A percentile compares a stretch with the other conserved stretches of the same genome.
These are phyloP conservation scores for Sturnus vulgaris DNA, from an alignment of 2,113 vertebrate genomes.

Conservation along the genomic window DNA sequence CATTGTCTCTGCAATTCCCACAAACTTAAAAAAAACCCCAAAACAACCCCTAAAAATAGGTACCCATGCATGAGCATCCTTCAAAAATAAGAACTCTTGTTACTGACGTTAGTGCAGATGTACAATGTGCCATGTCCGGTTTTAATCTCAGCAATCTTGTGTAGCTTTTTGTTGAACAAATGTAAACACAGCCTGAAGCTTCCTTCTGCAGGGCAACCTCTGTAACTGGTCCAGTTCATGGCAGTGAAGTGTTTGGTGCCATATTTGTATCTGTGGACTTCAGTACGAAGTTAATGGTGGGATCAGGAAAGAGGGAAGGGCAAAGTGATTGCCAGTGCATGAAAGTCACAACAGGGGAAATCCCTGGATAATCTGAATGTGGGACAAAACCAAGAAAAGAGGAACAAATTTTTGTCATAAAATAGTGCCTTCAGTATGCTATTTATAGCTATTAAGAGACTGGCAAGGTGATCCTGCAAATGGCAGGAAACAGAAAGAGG, in stretches of 20 bases:
- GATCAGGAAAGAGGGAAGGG: neutral
- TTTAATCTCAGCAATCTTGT: neutral
- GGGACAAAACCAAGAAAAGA: constrained; percentile 1
- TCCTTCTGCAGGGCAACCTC: neutral
- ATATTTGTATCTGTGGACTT: neutral
- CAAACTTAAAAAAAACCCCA: neutral
- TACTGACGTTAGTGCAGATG: neutral
- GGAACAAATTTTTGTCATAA: neutral
- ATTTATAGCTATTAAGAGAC: neutral
- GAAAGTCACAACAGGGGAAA: neutral
- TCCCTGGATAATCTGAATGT: neutral
- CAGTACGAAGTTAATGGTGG: neutral
- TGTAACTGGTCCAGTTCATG: neutral
- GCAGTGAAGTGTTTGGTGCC: neutral
- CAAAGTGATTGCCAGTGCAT: neutral
- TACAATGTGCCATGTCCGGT: neutral
- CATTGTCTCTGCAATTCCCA: neutral
- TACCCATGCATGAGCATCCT: neutral
- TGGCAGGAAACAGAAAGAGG: neutral
- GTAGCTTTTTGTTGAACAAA: neutral
- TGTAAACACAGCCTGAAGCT: neutral
- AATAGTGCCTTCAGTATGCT: neutral
- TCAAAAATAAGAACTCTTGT: neutral
- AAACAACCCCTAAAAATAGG: neutral
- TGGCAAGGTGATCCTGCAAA: constrained; percentile 24